Percentiles rank a stretch among this genome's conserved stretches.
Evolutionary conservation across 1,140 invertebrate genomes (phyloP).

Genomic region (Physella acuta): DNA sequence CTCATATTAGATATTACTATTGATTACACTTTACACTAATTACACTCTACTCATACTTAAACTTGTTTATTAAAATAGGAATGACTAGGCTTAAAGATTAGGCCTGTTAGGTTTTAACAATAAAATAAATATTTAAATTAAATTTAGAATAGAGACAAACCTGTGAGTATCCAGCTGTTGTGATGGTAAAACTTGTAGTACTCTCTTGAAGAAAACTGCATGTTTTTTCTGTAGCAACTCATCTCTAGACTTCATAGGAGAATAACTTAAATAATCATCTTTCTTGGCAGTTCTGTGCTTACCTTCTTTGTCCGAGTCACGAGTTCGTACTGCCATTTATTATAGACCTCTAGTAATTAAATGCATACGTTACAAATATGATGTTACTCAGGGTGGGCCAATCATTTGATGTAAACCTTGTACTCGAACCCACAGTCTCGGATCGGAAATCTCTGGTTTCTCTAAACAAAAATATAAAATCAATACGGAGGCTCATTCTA

Average conservation of each 20-base stretch:
- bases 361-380: too few species aligned
- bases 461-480: too few species aligned
- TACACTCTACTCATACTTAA: not conserved
- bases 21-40: not conserved
- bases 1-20: not conserved
- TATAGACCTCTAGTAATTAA: too few species aligned
- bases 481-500: too few species aligned
- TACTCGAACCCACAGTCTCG: too few species aligned
- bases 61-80: not conserved
- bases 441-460: too few species aligned
- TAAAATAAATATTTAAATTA: not conserved
- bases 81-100: not conserved
- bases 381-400: too few species aligned
- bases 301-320: too few species aligned
- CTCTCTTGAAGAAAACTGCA: slow-evolving; percentile 12
- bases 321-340: too few species aligned
- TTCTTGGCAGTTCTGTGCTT: too few species aligned
- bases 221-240: slow-evolving; percentile 3
- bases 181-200: slow-evolving; percentile 10
- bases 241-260: not conserved
- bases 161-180: slow-evolving; percentile 3
- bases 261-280: not conserved
- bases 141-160: not conserved
- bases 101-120: too few species aligned
- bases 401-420: too few species aligned